Percentiles rank a stretch among this genome's conserved stretches.
These are phyloP conservation scores for Mesochorus sp. DNA, from an alignment of 2,888 invertebrate species.

Conservation along the genomic window DNA sequence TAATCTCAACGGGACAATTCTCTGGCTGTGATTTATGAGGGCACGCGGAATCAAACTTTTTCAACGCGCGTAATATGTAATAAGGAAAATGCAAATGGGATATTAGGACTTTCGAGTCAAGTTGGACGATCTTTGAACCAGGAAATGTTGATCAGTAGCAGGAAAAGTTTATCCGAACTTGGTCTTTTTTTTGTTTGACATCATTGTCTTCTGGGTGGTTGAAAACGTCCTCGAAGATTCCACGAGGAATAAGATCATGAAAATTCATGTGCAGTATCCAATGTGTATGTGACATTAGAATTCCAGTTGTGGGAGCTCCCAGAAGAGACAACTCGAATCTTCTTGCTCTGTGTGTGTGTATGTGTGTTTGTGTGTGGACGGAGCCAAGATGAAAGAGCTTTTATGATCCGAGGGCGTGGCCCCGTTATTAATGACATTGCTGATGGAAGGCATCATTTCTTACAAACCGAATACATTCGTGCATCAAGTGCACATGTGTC, in stretches of 20 bases:
- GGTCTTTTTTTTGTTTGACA: no score
- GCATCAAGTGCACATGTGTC: background rate
- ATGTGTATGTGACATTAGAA: no score
- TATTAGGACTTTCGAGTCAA: background rate
- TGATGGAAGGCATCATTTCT: conserved; percentile 52
- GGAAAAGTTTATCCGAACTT: no score
- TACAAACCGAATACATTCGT: conserved; percentile 31
- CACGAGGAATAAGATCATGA: no score
- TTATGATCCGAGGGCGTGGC: conserved; percentile 66
- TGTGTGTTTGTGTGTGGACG: no score
- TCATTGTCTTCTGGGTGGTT: no score
- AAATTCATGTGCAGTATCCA: no score
- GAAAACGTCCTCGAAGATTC: no score
- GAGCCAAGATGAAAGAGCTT: no score
- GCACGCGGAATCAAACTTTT: conserved; percentile 23
- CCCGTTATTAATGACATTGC: conserved; percentile 72
- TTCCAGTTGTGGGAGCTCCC: no score
- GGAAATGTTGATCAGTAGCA: no score
- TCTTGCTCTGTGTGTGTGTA: no score
- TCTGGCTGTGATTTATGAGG: conserved; percentile 42
- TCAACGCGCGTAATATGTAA: background rate
- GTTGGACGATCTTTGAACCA: background rate
- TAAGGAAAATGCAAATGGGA: background rate
- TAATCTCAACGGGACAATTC: conserved; percentile 49
- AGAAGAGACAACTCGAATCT: conserved; percentile 43